Percentiles rank a stretch among this genome's conserved stretches.
phyloP scores from a whole-genome alignment of 2,888 invertebrate species.

The Pollenia griseotomentosa region DNA sequence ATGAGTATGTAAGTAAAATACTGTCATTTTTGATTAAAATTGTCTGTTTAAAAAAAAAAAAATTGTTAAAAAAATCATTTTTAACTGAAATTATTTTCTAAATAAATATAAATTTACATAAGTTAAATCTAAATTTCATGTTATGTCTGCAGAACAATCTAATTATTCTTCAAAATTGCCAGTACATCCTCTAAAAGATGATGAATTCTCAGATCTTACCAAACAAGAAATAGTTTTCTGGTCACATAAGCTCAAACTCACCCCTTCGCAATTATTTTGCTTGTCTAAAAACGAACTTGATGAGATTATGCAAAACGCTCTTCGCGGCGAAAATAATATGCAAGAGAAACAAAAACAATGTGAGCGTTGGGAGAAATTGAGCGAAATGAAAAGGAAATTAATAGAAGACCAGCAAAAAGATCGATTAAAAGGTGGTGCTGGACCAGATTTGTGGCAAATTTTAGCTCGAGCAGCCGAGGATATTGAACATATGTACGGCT shows the following conservation, averaged over 20 bases:
- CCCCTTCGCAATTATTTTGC: constrained; percentile 75
- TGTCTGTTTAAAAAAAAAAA: constrained; percentile 24
- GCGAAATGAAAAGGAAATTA: constrained; percentile 75
- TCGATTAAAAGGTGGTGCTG: constrained; percentile 57
- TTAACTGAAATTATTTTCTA: neutral
- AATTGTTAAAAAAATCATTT: constrained; percentile 1
- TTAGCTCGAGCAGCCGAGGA: constrained; percentile 77
- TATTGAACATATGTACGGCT: constrained; percentile 76
- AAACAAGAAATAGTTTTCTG: constrained; percentile 75
- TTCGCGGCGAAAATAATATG: neutral
- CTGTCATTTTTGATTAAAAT: constrained; percentile 44
- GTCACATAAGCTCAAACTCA: constrained; percentile 75
- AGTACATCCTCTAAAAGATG: constrained; percentile 67
- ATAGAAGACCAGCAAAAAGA: constrained; percentile 74
- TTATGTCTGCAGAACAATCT: constrained; percentile 22
- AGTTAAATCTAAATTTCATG: constrained; percentile 64
- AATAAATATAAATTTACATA: constrained; percentile 17
- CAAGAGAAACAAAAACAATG: neutral
- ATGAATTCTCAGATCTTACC: constrained; percentile 71
- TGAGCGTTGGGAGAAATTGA: constrained; percentile 74
- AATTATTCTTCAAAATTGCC: neutral
- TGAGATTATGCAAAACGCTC: constrained; percentile 15
- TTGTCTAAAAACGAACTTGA: constrained; percentile 72
- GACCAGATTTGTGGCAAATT: constrained; percentile 78
- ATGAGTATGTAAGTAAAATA: constrained; percentile 35